Conservation (phyloP, 1,140 invertebrate genomes). For the Amyelois transitella region DNA sequence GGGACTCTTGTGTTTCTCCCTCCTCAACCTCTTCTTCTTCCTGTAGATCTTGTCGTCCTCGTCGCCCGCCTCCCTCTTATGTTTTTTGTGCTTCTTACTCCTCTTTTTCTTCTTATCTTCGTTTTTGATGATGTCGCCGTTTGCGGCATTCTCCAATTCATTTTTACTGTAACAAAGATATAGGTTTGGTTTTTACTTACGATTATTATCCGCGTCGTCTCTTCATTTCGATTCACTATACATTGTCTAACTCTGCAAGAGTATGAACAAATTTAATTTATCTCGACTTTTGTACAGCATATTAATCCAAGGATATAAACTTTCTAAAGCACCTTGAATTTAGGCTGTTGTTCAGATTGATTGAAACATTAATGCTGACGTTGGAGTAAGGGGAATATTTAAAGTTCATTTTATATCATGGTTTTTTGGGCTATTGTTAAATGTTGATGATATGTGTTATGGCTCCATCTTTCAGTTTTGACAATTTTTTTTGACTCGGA, state of each 20-base stretch:
- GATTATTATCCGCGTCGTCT: conserved; percentile 6
- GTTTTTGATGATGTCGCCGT: conserved; percentile 31
- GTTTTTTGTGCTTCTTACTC: conserved; percentile 74
- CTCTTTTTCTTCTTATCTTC: conserved; percentile 67
- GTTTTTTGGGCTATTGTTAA: no score
- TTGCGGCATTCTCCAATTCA: conserved; percentile 32
- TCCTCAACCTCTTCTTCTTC: conserved; percentile 52
- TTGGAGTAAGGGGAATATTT: no score
- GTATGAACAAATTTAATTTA: not conserved
- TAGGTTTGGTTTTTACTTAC: conserved; percentile 33
- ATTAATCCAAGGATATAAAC: not conserved
- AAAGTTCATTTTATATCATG: no score
- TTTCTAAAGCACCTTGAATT: not conserved
- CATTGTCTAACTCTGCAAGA: conserved; percentile 41
- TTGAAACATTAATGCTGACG: no score
- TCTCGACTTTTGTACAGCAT: not conserved
- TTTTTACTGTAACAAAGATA: conserved; percentile 44
- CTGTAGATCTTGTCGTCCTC: conserved; percentile 40
- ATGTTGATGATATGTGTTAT: no score
- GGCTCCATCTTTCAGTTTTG: no score
- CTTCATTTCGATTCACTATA: conserved; percentile 24
- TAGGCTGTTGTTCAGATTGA: no score
- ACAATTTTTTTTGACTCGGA: no score
- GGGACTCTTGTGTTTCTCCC: conserved; percentile 41
- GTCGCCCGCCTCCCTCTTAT: conserved; percentile 41